phyloP scores from a whole-genome alignment of 2,113 vertebrate genomes.

The Steatornis caripensis region DNA sequence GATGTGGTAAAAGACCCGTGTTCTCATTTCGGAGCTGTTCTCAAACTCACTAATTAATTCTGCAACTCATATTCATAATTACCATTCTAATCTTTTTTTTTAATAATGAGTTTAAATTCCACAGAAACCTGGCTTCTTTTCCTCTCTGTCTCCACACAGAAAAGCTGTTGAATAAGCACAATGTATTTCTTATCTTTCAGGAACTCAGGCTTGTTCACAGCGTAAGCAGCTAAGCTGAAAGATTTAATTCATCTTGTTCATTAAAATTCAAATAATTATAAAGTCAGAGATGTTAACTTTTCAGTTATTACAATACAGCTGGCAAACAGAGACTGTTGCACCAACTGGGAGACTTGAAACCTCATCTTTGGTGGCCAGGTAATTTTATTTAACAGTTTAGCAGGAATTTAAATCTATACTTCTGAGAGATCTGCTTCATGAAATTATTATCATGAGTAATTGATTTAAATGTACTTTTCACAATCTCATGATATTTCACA shows the following conservation, averaged over 20 bases:
- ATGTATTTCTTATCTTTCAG: constrained; percentile 50
- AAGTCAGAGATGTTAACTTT: constrained; percentile 60
- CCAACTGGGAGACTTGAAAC: constrained; percentile 44
- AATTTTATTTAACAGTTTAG: constrained; percentile 38
- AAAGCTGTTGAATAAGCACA: constrained; percentile 42
- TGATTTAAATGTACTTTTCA: constrained; percentile 34
- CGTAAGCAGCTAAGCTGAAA: constrained; percentile 44
- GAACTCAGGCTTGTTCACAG: constrained; percentile 22
- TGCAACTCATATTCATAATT: constrained; percentile 27
- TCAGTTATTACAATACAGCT: constrained; percentile 16
- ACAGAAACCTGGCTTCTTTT: constrained; percentile 49
- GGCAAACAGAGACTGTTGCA: constrained; percentile 38
- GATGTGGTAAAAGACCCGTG: not conserved
- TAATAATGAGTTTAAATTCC: constrained; percentile 53
- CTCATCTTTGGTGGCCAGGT: constrained; percentile 54
- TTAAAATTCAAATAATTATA: constrained; percentile 63
- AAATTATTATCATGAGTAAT: constrained; percentile 29
- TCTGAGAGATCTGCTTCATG: constrained; percentile 26
- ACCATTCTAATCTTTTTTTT: constrained; percentile 5
- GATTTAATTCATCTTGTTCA: constrained; percentile 61
- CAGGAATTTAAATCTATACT: constrained; percentile 21
- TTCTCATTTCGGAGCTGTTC: constrained; percentile 17
- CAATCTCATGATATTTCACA: constrained; percentile 1
- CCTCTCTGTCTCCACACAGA: not conserved
- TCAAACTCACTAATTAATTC: constrained; percentile 40